These are phyloP conservation scores for Dromaius novaehollandiae DNA, from an alignment of 2,113 vertebrate species.

Conservation along the genomic window DNA sequence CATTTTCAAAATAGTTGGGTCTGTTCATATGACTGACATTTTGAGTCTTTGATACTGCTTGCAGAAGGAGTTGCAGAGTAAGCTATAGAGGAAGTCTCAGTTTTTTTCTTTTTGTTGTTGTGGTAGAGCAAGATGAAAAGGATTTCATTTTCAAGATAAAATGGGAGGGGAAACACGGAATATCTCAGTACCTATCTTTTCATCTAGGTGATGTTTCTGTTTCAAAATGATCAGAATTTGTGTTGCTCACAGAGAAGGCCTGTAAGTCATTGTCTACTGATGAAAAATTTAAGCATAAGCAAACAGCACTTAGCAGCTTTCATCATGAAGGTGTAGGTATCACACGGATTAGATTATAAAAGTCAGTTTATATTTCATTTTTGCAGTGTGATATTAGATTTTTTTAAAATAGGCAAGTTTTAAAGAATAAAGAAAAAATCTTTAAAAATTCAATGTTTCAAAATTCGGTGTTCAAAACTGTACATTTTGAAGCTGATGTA, in stretches of 20 bases:
- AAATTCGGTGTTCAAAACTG: conserved; percentile 15
- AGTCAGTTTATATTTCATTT: conserved; percentile 21
- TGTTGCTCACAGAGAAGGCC: background rate
- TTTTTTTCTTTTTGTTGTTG: background rate
- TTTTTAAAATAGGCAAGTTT: background rate
- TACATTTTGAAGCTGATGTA: conserved; percentile 16
- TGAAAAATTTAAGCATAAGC: background rate
- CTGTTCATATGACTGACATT: background rate
- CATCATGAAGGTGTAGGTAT: background rate
- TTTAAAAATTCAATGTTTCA: background rate
- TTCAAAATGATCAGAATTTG: background rate
- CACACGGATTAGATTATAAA: background rate
- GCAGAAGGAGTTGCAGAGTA: background rate
- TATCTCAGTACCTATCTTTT: background rate
- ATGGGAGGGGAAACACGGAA: background rate
- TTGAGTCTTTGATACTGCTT: background rate
- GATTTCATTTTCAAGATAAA: background rate
- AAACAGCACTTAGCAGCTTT: background rate
- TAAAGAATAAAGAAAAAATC: background rate
- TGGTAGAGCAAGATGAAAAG: background rate
- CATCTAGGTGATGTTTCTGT: background rate
- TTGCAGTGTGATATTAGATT: background rate
- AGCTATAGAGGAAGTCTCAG: background rate
- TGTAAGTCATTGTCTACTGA: background rate
- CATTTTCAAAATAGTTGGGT: background rate